These are phyloP conservation scores for Chlorodrepanis virens DNA, from an alignment of 2,113 vertebrate species.

Conservation along the genomic window DNA sequence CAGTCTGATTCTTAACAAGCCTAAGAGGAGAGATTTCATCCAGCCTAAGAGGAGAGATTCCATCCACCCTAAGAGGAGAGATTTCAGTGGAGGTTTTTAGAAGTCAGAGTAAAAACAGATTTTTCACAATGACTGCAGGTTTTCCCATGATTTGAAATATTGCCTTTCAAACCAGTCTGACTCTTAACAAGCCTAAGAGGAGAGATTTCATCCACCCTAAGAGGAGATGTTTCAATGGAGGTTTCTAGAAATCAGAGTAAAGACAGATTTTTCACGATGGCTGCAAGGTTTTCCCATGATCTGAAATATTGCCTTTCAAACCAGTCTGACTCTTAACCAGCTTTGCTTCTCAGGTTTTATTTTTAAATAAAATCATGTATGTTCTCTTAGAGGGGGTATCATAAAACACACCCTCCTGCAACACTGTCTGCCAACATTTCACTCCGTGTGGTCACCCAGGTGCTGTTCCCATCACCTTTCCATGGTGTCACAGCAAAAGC, in stretches of 20 bases:
- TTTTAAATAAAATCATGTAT: background rate
- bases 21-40: background rate
- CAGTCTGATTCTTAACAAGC: background rate
- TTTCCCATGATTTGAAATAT: background rate
- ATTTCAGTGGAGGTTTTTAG: background rate
- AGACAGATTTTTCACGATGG: background rate
- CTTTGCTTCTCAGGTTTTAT: background rate
- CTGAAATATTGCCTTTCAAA: background rate
- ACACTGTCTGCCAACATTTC: background rate
- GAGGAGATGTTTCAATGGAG: background rate
- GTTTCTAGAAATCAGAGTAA: background rate
- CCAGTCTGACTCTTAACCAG: background rate
- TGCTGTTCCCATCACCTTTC: background rate
- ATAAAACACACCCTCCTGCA: background rate
- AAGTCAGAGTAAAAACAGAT: background rate
- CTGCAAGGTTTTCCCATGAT: background rate
- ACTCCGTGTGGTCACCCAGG: background rate
- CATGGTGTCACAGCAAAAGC: background rate
- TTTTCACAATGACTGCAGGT: background rate
- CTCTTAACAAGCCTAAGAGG: background rate
- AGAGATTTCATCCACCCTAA: too few relatives aligned
- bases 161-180: background rate
- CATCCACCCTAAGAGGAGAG: background rate
- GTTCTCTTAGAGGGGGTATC: background rate
- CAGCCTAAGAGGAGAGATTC: background rate